phyloP scores from a whole-genome alignment of 2,113 vertebrate species.

The Ciconia boyciana region DNA sequence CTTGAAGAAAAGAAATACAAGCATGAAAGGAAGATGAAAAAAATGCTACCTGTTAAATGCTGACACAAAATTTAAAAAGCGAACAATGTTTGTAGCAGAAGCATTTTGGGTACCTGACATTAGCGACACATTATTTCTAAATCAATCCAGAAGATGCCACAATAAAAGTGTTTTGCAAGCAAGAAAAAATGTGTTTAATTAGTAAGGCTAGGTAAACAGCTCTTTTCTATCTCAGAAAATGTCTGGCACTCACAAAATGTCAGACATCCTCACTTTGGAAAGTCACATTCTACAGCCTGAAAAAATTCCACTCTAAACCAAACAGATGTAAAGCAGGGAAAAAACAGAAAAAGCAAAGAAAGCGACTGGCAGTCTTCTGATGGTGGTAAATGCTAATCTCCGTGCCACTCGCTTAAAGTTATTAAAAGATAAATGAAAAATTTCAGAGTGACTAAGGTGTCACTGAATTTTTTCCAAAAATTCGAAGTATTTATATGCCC shows the following conservation, averaged over 20 bases:
- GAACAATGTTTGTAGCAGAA: neutral
- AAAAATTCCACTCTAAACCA: neutral
- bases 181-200: neutral
- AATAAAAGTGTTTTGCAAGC: neutral
- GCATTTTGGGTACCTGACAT: neutral
- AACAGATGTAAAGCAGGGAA: neutral
- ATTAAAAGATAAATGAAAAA: neutral
- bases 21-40: neutral
- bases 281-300: neutral
- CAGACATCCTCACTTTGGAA: neutral
- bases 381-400: neutral
- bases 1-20: neutral
- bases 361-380: neutral
- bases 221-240: neutral
- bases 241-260: slow-evolving; percentile 19
- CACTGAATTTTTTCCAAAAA: neutral
- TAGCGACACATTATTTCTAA: neutral
- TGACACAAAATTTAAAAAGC: neutral
- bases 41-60: neutral
- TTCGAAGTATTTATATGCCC: neutral
- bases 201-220: neutral
- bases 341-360: neutral
- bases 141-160: neutral
- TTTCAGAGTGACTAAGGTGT: neutral
- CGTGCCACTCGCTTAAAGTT: neutral